Conservation (phyloP, 2,797 vertebrate genomes). For the Dallia pectoralis region DNA sequence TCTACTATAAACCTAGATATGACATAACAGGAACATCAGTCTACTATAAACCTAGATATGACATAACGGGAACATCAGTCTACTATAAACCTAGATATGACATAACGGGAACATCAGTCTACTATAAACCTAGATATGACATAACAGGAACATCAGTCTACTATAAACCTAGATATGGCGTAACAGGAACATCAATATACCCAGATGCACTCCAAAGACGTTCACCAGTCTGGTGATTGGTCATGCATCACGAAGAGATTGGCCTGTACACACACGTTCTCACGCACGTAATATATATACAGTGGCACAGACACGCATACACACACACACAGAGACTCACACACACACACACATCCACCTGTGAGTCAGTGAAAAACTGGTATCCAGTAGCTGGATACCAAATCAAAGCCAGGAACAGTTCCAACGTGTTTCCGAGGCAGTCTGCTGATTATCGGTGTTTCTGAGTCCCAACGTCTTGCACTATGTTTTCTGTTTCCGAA, state of each 20-base stretch:
- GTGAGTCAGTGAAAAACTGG: constrained; percentile 33
- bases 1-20: too few species aligned
- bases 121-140: too few species aligned
- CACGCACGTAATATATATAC: too few species aligned
- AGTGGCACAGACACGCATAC: constrained; percentile 38
- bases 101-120: too few species aligned
- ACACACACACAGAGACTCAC: constrained; percentile 32
- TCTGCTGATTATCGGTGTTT: constrained; percentile 25
- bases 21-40: too few species aligned
- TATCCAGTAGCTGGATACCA: constrained; percentile 5
- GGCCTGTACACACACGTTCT: constrained; percentile 42
- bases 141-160: too few species aligned
- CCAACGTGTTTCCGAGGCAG: neutral
- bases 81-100: too few species aligned
- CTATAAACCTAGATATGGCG: too few species aligned
- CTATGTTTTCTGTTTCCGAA: constrained; percentile 34
- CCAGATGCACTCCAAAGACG: constrained; percentile 27
- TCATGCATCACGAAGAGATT: constrained; percentile 40
- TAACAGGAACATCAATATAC: too few species aligned
- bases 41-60: neutral
- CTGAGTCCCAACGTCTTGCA: constrained; percentile 26
- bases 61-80: constrained; percentile 12
- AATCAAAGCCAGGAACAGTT: constrained; percentile 17
- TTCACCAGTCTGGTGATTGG: constrained; percentile 30
- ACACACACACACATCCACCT: constrained; percentile 34